Evolutionary conservation across 2,888 invertebrate species (phyloP).

Genomic region (Leucophora obtusa): DNA sequence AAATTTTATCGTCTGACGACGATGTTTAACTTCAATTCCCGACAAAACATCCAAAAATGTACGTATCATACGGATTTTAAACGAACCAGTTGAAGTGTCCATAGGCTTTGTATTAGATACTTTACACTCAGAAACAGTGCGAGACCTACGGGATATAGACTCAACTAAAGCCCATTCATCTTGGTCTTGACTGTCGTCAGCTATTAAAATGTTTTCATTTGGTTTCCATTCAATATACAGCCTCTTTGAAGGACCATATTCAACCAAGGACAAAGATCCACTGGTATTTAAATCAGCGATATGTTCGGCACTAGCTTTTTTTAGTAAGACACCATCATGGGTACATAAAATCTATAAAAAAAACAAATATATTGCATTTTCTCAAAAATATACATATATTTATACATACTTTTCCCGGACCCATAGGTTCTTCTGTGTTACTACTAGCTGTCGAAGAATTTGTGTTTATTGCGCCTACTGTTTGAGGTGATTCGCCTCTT

Average conservation of each 20-base stretch:
- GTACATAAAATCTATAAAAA: slow-evolving; percentile 83
- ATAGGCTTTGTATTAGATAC: slow-evolving; percentile 76
- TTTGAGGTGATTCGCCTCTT: slow-evolving; percentile 67
- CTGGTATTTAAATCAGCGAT: slow-evolving; percentile 83
- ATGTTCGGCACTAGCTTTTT: slow-evolving; percentile 82
- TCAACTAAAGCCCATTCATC: slow-evolving; percentile 91
- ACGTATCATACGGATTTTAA: slow-evolving; percentile 80
- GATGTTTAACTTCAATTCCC: slow-evolving; percentile 82
- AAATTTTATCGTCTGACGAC: slow-evolving; percentile 82
- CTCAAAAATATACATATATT: neutral
- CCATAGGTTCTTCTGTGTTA: slow-evolving; percentile 64
- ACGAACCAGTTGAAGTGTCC: slow-evolving; percentile 53
- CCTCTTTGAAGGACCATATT: slow-evolving; percentile 78
- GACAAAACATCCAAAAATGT: slow-evolving; percentile 83
- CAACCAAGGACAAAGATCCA: slow-evolving; percentile 75
- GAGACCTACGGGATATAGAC: slow-evolving; percentile 80
- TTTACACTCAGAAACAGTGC: slow-evolving; percentile 76
- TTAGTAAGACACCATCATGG: slow-evolving; percentile 88
- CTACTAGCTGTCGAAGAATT: slow-evolving; percentile 14
- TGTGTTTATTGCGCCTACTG: slow-evolving; percentile 26
- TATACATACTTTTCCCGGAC: slow-evolving; percentile 70
- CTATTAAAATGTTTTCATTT: slow-evolving; percentile 84
- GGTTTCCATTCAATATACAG: slow-evolving; percentile 91
- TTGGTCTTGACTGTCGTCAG: slow-evolving; percentile 87
- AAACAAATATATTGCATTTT: neutral